A percentile compares a stretch with the other conserved stretches of the same genome.
Evolutionary conservation across 2,797 vertebrate species (phyloP).

Genomic region (Premnoplex brunnescens): DNA sequence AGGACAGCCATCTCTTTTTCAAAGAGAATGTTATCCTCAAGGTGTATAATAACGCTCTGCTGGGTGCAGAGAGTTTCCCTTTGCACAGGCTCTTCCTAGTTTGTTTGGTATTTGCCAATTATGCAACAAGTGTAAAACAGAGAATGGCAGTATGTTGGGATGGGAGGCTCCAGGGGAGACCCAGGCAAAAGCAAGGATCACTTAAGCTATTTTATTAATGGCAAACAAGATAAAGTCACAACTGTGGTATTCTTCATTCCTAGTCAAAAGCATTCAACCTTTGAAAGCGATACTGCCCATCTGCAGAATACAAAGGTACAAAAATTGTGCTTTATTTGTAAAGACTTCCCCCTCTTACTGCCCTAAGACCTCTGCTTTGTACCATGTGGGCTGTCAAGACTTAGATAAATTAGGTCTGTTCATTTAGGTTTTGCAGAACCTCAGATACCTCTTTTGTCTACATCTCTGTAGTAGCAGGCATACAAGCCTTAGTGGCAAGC

Average conservation of each 20-base stretch:
- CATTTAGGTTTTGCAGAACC: slow-evolving; percentile 31
- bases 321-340: neutral
- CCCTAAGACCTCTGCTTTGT: slow-evolving; percentile 22
- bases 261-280: neutral
- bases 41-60: neutral
- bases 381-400: neutral
- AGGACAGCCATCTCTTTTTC: neutral
- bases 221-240: neutral
- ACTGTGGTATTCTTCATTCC: neutral
- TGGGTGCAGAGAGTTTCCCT: neutral
- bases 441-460: neutral
- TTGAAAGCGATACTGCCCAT: neutral
- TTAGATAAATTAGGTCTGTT: slow-evolving; percentile 32
- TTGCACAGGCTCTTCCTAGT: neutral
- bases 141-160: neutral
- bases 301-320: neutral
- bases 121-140: neutral
- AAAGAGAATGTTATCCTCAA: neutral
- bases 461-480: neutral
- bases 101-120: neutral
- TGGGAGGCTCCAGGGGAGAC: neutral
- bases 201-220: neutral
- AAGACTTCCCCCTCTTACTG: neutral
- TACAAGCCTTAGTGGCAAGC: neutral
- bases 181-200: neutral